Evolutionary conservation across 1,140 invertebrate genomes (phyloP), one percentile per base, ranked within the genome.

Genomic region (Pissodes strobi): DNA sequence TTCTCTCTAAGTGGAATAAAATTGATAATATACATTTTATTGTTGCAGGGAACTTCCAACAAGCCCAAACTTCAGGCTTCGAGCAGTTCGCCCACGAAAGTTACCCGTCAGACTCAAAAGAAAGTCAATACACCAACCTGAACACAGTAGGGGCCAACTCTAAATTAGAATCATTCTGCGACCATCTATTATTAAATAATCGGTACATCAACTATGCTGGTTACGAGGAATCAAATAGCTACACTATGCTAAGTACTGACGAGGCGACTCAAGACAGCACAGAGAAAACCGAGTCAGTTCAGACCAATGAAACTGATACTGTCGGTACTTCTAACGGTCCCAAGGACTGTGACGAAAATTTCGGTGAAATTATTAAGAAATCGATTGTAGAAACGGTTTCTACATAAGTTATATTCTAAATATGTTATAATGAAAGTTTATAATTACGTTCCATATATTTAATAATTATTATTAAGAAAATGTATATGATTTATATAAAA

Each of bases 291-390:
- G 58, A 61, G 6, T 45, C 18, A 45, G 43, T 38, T 51, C 46
- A 13, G 22, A 60, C 65, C 38, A 64, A 61, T 48, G 48, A 2
- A n/a, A 21, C 39, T 2, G 58, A 68, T n/a, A n/a, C n/a, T n/a
- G n/a, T n/a, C n/a, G 53, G 41, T 25, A 39, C 55, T 56, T 10
- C 27, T 5, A 23, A 27, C 39, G 51, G 58, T 46, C 45, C 72
- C 5, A 82, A 79, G 5, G 80, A 85, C 46, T 82, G 80, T 64
- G 83, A 84, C 48, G 90, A 92, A 73, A 94, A 94, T 79, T 93
- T 95, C 78, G 92, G 91, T 34, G 92, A 94, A 82, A 92, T 95
- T 63, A 94, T 95, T 66, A 94, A 93, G 79, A 93, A 94, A 79
- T 91, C 91, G 25, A 93, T 94, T 84, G 91, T 94, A 70, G 93